phyloP scores from a whole-genome alignment of 2,888 invertebrate species.

The Drosophila dives region DNA sequence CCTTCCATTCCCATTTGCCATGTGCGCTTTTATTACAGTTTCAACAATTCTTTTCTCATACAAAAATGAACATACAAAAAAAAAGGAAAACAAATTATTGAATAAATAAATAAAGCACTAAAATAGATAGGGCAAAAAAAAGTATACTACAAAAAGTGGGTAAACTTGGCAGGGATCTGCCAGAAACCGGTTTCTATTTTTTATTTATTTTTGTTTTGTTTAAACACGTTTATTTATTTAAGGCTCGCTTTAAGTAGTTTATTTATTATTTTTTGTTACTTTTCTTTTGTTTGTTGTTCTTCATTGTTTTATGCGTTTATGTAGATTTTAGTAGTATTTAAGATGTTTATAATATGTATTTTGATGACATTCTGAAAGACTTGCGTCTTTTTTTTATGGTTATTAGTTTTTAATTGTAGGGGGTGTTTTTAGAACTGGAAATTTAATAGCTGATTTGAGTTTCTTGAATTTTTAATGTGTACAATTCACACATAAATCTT shows the following conservation, averaged over 20 bases:
- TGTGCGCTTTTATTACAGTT: constrained; percentile 22
- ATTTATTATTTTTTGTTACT: constrained; percentile 35
- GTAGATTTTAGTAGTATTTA: constrained; percentile 2
- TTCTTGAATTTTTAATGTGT: not conserved
- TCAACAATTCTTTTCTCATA: constrained; percentile 23
- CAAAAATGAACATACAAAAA: not conserved
- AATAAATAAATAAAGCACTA: constrained; percentile 34
- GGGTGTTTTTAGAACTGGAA: not conserved
- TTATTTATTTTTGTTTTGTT: constrained; percentile 4
- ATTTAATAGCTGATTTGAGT: not conserved
- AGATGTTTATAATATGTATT: not conserved
- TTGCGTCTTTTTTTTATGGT: not conserved
- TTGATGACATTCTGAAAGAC: constrained; percentile 8
- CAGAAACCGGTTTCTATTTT: constrained; percentile 53
- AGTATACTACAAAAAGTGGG: constrained; percentile 27
- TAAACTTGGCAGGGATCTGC: constrained; percentile 52
- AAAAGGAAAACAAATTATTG: constrained; percentile 45
- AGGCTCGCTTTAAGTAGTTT: constrained; percentile 47
- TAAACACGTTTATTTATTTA: constrained; percentile 44
- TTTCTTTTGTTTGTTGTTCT: constrained; percentile 2
- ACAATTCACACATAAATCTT: not conserved
- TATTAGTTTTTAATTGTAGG: constrained; percentile 6
- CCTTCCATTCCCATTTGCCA: constrained; percentile 4
- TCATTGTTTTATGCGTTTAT: constrained; percentile 2
- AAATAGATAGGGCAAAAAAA: constrained; percentile 15